A percentile compares a stretch with the other conserved stretches of the same genome.
phyloP scores from a whole-genome alignment of 2,888 invertebrate genomes.

The Lumbricus terrestris region DNA sequence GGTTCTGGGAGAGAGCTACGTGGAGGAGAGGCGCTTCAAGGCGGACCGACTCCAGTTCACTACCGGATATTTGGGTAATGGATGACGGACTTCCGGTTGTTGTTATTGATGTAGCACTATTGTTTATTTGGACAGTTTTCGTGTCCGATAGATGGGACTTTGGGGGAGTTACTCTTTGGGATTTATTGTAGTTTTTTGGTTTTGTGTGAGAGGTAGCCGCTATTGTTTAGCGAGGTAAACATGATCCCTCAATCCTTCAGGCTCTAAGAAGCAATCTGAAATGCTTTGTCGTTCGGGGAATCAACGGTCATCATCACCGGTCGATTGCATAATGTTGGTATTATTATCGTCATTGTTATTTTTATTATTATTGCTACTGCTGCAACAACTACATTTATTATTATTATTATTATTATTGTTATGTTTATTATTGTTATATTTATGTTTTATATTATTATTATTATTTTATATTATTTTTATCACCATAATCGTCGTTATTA shows the following conservation, averaged over 20 bases:
- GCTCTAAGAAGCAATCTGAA: too few relatives aligned
- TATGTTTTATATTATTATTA: background rate
- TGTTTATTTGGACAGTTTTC: background rate
- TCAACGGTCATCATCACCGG: too few relatives aligned
- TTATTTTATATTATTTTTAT: background rate
- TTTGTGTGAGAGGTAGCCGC: too few relatives aligned
- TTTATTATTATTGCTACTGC: too few relatives aligned
- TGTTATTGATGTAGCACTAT: background rate
- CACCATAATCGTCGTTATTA: background rate
- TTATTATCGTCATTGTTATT: too few relatives aligned
- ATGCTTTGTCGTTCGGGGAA: too few relatives aligned
- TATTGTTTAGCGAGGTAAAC: too few relatives aligned
- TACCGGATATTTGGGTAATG: slow-evolving; percentile 37
- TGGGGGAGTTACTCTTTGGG: too few relatives aligned
- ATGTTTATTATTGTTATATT: background rate
- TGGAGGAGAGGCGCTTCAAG: slow-evolving; percentile 38
- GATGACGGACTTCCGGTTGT: background rate
- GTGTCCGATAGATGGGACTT: too few relatives aligned
- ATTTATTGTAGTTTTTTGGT: too few relatives aligned
- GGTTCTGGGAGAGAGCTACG: slow-evolving; percentile 71
- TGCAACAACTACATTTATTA: background rate
- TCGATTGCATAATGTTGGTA: too few relatives aligned
- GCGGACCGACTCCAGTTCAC: slow-evolving; percentile 31
- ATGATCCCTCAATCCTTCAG: too few relatives aligned
- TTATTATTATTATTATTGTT: slow-evolving; percentile 13